Conservation (phyloP, 2,888 invertebrate genomes). For the Lacanobia wlatinum region DNA sequence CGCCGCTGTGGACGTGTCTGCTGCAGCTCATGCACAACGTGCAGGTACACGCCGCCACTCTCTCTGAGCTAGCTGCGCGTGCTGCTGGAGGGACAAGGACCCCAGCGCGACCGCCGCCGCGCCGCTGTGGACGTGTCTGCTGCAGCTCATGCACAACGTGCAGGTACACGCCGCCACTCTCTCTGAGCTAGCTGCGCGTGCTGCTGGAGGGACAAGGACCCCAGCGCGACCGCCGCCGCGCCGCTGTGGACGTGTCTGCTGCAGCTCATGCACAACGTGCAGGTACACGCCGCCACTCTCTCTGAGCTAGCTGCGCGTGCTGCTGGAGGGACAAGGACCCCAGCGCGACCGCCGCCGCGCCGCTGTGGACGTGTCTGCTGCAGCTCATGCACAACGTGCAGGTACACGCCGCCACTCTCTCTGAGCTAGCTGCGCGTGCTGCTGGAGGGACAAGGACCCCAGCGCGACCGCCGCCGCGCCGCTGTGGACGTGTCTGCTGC, state of each 20-base stretch:
- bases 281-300: background rate
- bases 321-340: background rate
- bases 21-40: background rate
- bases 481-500: too few relatives aligned
- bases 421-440: background rate
- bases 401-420: slow-evolving; percentile 43
- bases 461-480: too few relatives aligned
- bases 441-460: too few relatives aligned
- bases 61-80: too few relatives aligned
- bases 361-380: slow-evolving; percentile 1
- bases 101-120: too few relatives aligned
- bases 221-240: too few relatives aligned
- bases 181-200: background rate
- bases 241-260: slow-evolving; percentile 1
- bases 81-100: too few relatives aligned
- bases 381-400: slow-evolving; percentile 82
- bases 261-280: slow-evolving; percentile 2
- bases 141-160: too few relatives aligned
- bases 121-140: too few relatives aligned
- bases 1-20: too few relatives aligned
- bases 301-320: background rate
- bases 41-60: too few relatives aligned
- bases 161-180: background rate
- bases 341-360: too few relatives aligned
- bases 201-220: background rate